Percentiles rank a stretch among this genome's conserved stretches.
These are phyloP conservation scores for Gallinago stenura DNA, from an alignment of 2,797 vertebrate genomes.

Conservation along the genomic window DNA sequence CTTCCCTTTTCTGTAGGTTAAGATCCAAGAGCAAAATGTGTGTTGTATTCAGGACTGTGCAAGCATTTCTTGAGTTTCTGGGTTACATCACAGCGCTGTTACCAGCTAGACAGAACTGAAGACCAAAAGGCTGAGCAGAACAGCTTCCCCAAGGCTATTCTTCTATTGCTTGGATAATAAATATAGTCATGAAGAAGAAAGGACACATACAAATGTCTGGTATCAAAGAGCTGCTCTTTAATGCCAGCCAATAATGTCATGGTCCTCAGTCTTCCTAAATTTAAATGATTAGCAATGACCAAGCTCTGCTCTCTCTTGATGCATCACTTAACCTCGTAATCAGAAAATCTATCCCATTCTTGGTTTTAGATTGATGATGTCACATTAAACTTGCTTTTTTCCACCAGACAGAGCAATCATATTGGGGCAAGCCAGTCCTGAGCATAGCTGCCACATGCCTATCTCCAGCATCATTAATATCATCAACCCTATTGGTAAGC, in stretches of 20 bases:
- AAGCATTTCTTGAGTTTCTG: neutral
- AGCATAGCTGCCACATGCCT: slow-evolving; percentile 23
- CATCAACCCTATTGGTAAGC: neutral
- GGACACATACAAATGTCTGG: slow-evolving; percentile 66
- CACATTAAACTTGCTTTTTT: slow-evolving; percentile 44
- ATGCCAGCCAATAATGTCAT: slow-evolving; percentile 78
- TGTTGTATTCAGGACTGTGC: neutral
- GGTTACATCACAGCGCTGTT: neutral
- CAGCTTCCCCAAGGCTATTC: slow-evolving; percentile 23
- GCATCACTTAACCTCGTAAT: slow-evolving; percentile 77
- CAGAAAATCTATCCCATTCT: slow-evolving; percentile 76
- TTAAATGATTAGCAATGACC: slow-evolving; percentile 76
- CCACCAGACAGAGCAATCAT: slow-evolving; percentile 45
- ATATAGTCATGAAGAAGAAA: slow-evolving; percentile 40
- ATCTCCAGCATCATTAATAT: slow-evolving; percentile 50
- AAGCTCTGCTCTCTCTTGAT: slow-evolving; percentile 65
- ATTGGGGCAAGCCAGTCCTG: slow-evolving; percentile 18
- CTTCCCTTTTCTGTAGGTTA: neutral
- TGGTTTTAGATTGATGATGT: slow-evolving; percentile 78
- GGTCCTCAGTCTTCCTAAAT: slow-evolving; percentile 77
- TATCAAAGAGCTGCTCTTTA: slow-evolving; percentile 71
- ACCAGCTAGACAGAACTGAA: neutral
- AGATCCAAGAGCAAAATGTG: neutral
- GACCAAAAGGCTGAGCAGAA: neutral
- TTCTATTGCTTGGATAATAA: slow-evolving; percentile 59